Conservation (phyloP, 2,888 invertebrate species). For the Copidosoma aretas region DNA sequence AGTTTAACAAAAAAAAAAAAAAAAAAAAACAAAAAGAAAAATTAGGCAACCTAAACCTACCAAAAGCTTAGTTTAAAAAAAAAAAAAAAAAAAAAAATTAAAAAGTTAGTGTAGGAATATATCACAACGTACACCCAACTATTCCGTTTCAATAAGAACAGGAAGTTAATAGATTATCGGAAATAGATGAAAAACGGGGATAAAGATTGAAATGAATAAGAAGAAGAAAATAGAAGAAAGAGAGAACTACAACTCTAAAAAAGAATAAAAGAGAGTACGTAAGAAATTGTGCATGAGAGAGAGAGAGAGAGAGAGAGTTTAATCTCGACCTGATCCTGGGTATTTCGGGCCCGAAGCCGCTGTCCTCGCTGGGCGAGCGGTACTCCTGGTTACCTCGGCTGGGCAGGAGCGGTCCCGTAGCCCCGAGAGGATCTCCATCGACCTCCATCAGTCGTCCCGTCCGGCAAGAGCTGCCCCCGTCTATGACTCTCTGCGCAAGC, state of each 20-base stretch:
- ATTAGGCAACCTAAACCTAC: too few relatives aligned
- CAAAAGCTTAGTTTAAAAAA: too few relatives aligned
- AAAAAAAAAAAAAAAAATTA: too few relatives aligned
- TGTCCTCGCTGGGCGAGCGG: slow-evolving; percentile 92
- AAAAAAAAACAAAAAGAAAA: too few relatives aligned
- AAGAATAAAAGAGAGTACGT: not conserved
- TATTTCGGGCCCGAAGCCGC: slow-evolving; percentile 88
- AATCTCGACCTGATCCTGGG: slow-evolving; percentile 61
- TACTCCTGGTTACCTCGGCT: slow-evolving; percentile 71
- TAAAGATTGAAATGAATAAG: not conserved
- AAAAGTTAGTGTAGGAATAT: too few relatives aligned
- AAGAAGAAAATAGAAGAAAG: not conserved
- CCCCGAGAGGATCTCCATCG: slow-evolving; percentile 61
- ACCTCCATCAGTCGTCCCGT: slow-evolving; percentile 59
- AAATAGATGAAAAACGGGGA: not conserved
- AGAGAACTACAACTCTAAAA: not conserved
- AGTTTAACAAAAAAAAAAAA: too few relatives aligned
- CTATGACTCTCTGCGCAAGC: slow-evolving; percentile 56
- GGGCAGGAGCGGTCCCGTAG: slow-evolving; percentile 56
- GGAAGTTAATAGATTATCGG: not conserved
- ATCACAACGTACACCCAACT: not conserved
- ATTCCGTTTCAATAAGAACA: not conserved
- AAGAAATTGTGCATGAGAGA: not conserved
- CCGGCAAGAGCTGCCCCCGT: slow-evolving; percentile 56
- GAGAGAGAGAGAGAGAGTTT: slow-evolving; percentile 4